Percentiles rank a stretch among this genome's conserved stretches.
These are phyloP conservation scores for Echiichthys vipera DNA, from an alignment of 2,797 vertebrate genomes.

Conservation along the genomic window DNA sequence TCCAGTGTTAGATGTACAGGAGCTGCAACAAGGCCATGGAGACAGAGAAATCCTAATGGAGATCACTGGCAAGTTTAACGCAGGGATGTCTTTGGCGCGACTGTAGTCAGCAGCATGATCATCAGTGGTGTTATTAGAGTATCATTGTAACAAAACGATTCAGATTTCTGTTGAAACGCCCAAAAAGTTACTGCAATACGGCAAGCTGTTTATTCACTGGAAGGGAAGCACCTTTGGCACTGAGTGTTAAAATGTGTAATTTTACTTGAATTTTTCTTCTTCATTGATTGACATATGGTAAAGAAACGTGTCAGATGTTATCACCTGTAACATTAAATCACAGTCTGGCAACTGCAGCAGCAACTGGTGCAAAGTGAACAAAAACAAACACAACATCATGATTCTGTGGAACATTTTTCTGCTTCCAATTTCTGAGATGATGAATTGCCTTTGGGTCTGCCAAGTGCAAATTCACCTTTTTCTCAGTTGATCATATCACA, in stretches of 20 bases:
- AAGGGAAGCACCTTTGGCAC: slow-evolving; percentile 30
- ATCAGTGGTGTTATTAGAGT: neutral
- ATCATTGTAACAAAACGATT: slow-evolving; percentile 3
- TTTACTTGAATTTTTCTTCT: slow-evolving; percentile 47
- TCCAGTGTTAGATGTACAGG: slow-evolving; percentile 61
- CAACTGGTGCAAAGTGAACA: slow-evolving; percentile 19
- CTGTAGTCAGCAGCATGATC: slow-evolving; percentile 9
- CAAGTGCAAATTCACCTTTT: slow-evolving; percentile 37
- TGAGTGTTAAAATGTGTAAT: slow-evolving; percentile 18
- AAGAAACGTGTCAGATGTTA: slow-evolving; percentile 2
- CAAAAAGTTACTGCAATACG: slow-evolving; percentile 10
- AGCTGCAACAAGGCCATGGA: slow-evolving; percentile 51
- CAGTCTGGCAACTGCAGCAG: slow-evolving; percentile 7
- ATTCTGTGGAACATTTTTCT: slow-evolving; percentile 16
- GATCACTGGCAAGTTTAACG: slow-evolving; percentile 17
- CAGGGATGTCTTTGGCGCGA: slow-evolving; percentile 25
- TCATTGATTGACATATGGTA: neutral
- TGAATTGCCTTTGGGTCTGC: slow-evolving; percentile 30
- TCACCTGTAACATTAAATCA: slow-evolving; percentile 28
- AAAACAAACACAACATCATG: neutral
- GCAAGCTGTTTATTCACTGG: slow-evolving; percentile 14
- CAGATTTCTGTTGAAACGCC: slow-evolving; percentile 11
- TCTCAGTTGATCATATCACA: slow-evolving; percentile 30
- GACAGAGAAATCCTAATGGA: slow-evolving; percentile 44
- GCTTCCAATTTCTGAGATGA: slow-evolving; percentile 29